Percentiles rank a stretch among this genome's conserved stretches.
phyloP scores from a whole-genome alignment of 1,140 invertebrate species.

The Hylaeus anthracinus region DNA sequence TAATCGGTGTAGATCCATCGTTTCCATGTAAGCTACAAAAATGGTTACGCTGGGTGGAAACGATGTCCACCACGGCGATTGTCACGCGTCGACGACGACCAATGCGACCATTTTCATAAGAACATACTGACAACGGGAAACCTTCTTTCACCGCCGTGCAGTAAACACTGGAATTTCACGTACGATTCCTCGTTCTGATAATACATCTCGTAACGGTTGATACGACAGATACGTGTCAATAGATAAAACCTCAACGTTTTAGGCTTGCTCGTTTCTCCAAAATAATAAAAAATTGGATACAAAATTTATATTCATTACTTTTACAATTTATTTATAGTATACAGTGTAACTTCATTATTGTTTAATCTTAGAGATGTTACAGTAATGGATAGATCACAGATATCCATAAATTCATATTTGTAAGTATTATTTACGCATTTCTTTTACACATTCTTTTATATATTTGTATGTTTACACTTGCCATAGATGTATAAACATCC shows the following conservation, averaged over 20 bases:
- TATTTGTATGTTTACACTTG: too few species aligned
- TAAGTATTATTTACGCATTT: too few species aligned
- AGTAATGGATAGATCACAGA: too few species aligned
- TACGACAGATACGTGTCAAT: not conserved
- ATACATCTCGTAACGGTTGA: not conserved
- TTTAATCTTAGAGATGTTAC: too few species aligned
- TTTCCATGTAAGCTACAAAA: not conserved
- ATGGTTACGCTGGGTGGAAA: not conserved
- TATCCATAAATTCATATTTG: too few species aligned
- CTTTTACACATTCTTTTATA: too few species aligned
- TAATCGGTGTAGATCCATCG: not conserved
- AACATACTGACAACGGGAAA: not conserved
- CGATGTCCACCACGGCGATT: not conserved
- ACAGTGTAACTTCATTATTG: too few species aligned
- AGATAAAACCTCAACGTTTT: slow-evolving; percentile 1
- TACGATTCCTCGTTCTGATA: not conserved
- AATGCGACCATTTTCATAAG: slow-evolving; percentile 4
- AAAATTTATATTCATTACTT: too few species aligned
- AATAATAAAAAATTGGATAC: too few species aligned
- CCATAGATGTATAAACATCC: too few species aligned
- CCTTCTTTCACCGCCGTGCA: not conserved
- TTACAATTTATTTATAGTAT: too few species aligned
- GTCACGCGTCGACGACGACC: not conserved
- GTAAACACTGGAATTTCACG: not conserved
- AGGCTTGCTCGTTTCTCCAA: too few species aligned